Percentiles rank a stretch among this genome's conserved stretches.
These are phyloP conservation scores for Oceanites oceanicus DNA, from an alignment of 2,113 vertebrate genomes.

Conservation along the genomic window DNA sequence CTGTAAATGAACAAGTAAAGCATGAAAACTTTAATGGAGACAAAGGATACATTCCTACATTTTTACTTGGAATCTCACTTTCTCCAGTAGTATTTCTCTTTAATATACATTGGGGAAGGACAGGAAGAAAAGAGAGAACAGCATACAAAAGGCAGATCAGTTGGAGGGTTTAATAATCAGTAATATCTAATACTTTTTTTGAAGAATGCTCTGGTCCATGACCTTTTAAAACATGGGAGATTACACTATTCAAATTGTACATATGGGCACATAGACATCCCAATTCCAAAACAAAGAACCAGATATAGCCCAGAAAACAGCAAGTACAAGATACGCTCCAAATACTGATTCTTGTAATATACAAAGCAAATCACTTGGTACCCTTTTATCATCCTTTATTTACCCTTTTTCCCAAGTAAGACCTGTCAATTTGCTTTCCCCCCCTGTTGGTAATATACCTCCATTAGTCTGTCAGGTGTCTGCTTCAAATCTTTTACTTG, in stretches of 20 bases:
- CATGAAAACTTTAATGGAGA: background rate
- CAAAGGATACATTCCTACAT: background rate
- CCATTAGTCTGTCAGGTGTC: background rate
- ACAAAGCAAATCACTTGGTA: background rate
- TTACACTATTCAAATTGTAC: background rate
- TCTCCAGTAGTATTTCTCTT: background rate
- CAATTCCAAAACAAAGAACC: background rate
- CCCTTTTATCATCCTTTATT: background rate
- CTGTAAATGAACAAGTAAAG: background rate
- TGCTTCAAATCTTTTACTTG: background rate
- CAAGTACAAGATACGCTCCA: background rate
- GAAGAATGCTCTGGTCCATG: background rate
- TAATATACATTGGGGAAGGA: background rate
- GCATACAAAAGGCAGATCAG: background rate
- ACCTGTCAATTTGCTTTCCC: background rate
- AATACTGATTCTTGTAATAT: background rate
- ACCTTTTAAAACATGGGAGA: background rate
- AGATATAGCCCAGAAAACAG: background rate
- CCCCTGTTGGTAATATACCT: background rate
- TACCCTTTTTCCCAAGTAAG: background rate
- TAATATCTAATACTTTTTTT: background rate
- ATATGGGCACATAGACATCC: background rate
- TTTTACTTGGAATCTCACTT: background rate
- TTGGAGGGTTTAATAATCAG: background rate
- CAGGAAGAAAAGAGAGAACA: background rate